A percentile compares a stretch with the other conserved stretches of the same genome.
phyloP scores from a whole-genome alignment of 1,140 invertebrate species.

The Archivesica marissinica region DNA sequence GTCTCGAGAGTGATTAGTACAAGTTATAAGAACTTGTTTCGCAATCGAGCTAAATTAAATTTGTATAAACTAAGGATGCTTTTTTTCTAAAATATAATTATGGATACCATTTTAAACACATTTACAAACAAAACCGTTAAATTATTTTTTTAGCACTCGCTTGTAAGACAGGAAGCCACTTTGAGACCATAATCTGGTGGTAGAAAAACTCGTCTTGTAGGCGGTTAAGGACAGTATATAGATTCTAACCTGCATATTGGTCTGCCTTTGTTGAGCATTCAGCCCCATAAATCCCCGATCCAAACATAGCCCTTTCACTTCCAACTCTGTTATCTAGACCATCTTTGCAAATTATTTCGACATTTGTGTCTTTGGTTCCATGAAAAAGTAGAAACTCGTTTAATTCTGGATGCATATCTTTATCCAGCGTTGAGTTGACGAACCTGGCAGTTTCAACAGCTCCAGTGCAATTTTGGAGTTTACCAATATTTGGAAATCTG shows the following conservation, averaged over 20 bases:
- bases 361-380: constrained; percentile 44
- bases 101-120: too few relatives aligned
- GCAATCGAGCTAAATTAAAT: too few relatives aligned
- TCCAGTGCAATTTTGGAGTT: neutral
- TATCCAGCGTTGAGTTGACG: neutral
- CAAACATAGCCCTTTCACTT: constrained; percentile 48
- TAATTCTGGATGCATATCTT: constrained; percentile 40
- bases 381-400: constrained; percentile 53
- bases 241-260: constrained; percentile 57
- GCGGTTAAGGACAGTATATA: too few relatives aligned
- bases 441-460: neutral
- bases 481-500: neutral
- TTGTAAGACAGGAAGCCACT: too few relatives aligned
- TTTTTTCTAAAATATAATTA: too few relatives aligned
- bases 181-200: too few relatives aligned
- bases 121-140: too few relatives aligned
- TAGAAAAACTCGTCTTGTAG: too few relatives aligned
- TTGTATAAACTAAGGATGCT: too few relatives aligned
- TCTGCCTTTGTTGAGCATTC: constrained; percentile 52
- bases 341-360: constrained; percentile 28
- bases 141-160: too few relatives aligned
- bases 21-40: too few relatives aligned
- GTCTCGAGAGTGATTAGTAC: too few relatives aligned
- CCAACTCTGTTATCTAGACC: constrained; percentile 18
- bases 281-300: constrained; percentile 50